Percentiles rank a stretch among this genome's conserved stretches.
These are phyloP conservation scores for Eilema griseolum DNA, from an alignment of 2,888 invertebrate species.

Conservation along the genomic window DNA sequence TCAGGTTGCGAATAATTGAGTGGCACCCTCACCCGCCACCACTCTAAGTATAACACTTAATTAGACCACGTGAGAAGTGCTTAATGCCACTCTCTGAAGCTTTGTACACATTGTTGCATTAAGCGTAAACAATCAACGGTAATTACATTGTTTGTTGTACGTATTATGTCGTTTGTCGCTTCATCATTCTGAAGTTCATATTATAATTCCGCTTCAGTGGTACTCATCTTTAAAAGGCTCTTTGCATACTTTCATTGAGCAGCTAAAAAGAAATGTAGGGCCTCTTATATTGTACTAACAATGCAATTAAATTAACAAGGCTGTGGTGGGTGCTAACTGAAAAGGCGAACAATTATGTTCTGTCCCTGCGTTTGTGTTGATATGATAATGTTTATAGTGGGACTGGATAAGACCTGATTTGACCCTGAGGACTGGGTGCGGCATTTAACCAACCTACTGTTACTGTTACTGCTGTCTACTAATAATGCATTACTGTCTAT, in stretches of 20 bases:
- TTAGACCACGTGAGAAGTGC: conserved; percentile 80
- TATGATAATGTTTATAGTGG: conserved; percentile 21
- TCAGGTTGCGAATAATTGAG: conserved; percentile 83
- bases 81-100: conserved; percentile 65
- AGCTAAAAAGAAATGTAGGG: conserved; percentile 15
- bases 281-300: conserved; percentile 36
- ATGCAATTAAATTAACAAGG: conserved; percentile 45
- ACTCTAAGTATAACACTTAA: conserved; percentile 79
- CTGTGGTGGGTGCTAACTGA: conserved; percentile 35
- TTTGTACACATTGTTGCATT: conserved; percentile 70
- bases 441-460: neutral
- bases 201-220: conserved; percentile 43
- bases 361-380: conserved; percentile 25
- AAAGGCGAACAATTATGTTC: conserved; percentile 41
- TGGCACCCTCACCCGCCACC: conserved; percentile 68
- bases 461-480: too few relatives aligned
- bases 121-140: conserved; percentile 65
- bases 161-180: conserved; percentile 39
- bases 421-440: neutral
- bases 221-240: conserved; percentile 29
- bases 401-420: conserved; percentile 5
- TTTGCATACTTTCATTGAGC: conserved; percentile 32
- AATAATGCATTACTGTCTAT: too few relatives aligned
- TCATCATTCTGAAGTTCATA: conserved; percentile 27
- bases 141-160: conserved; percentile 50